Evolutionary conservation across 2,888 invertebrate genomes (phyloP).

Genomic region (Drosophila tanythrix): DNA sequence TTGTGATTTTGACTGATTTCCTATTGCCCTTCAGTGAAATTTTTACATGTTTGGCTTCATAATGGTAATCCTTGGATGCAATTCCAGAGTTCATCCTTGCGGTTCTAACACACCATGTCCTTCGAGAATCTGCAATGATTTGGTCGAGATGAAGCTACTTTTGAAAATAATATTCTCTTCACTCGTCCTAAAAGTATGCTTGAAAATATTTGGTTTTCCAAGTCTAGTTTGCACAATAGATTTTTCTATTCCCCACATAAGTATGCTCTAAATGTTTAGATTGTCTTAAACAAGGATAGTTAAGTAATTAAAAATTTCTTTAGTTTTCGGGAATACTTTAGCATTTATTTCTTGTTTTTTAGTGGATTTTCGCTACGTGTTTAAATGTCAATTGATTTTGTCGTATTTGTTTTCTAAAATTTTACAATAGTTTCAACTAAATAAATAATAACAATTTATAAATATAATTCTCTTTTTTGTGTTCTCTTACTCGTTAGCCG

Average conservation of each 20-base stretch:
- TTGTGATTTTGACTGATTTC: background rate
- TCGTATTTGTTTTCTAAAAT: slow-evolving; percentile 71
- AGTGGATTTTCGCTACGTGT: slow-evolving; percentile 72
- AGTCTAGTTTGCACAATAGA: background rate
- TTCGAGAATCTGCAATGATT: background rate
- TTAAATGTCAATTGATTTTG: slow-evolving; percentile 59
- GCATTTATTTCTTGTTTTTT: slow-evolving; percentile 63
- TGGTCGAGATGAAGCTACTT: background rate
- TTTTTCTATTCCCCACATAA: background rate
- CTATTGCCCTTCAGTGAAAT: background rate
- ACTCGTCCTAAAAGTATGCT: background rate
- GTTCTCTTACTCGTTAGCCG: slow-evolving; percentile 33
- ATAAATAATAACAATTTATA: slow-evolving; percentile 84
- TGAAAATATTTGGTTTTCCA: background rate
- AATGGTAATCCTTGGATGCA: too few relatives aligned
- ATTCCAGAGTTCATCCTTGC: background rate
- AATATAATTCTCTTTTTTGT: slow-evolving; percentile 74
- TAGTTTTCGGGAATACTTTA: slow-evolving; percentile 50
- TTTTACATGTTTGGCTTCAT: background rate
- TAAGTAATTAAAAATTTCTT: background rate
- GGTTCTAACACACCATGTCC: background rate
- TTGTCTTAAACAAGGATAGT: background rate
- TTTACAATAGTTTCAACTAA: slow-evolving; percentile 83
- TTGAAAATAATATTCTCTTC: background rate
- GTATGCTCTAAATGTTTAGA: background rate